phyloP scores from a whole-genome alignment of 2,113 vertebrate species.

The Polypterus bichir region DNA sequence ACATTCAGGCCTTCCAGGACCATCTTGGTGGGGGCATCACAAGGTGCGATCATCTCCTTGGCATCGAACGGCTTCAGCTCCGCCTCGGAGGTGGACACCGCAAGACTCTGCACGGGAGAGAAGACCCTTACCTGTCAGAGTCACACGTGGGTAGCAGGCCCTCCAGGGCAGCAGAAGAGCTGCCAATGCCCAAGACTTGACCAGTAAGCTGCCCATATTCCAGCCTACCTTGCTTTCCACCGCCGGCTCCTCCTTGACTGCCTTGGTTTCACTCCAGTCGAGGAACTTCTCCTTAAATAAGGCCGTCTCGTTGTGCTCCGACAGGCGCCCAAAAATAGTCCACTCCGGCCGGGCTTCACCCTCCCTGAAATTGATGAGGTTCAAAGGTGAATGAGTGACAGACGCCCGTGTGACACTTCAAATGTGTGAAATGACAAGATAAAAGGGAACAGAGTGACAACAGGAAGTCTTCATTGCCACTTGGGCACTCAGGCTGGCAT shows the following conservation, averaged over 20 bases:
- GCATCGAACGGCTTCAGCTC: slow-evolving; percentile 41
- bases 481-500: background rate
- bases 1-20: slow-evolving; percentile 37
- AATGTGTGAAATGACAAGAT: background rate
- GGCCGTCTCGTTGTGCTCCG: slow-evolving; percentile 40
- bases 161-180: no score
- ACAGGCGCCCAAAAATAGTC: slow-evolving; percentile 49
- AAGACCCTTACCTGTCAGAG: no score
- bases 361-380: slow-evolving; percentile 25
- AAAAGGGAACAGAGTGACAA: background rate
- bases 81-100: slow-evolving; percentile 16
- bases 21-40: slow-evolving; percentile 19
- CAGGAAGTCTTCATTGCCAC: background rate
- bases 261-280: slow-evolving; percentile 33
- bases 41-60: slow-evolving; percentile 41
- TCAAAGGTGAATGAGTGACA: background rate
- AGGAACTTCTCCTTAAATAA: slow-evolving; percentile 59
- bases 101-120: background rate
- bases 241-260: slow-evolving; percentile 17
- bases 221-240: slow-evolving; percentile 30
- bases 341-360: slow-evolving; percentile 53
- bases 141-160: no score
- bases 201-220: no score
- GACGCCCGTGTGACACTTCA: background rate
- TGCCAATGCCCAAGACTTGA: no score